Evolutionary conservation across 2,888 invertebrate genomes (phyloP), one percentile per base, ranked within the genome.

Genomic region (Idaea aversata): DNA sequence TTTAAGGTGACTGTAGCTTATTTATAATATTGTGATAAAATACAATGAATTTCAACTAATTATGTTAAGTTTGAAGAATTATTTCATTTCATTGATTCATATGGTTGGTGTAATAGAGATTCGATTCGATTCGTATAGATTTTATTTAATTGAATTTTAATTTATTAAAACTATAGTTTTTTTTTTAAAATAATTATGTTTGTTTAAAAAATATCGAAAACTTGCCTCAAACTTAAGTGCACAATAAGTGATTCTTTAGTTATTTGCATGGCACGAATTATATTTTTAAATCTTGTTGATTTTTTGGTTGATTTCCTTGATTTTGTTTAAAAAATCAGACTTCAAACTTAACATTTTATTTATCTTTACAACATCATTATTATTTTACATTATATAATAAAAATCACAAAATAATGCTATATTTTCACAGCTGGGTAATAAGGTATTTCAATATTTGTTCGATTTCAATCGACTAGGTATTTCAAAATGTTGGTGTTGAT

Each of bases 401-500:
- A 10, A 13, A 47, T 47, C 47, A 6, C 13, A 47, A 47, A 47
- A 47, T 47, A 47, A 47, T 47, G 7, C 7, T 13, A 47, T 47
- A 47, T 10, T 47, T 47, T 47, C 47, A 47, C 47, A 59, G 70
- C 64, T 36, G 68, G 63, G 71, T 72, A 67, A 61, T 73, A 75
- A 76, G 75, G 66, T 71, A 75, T 67, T 67, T 75, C 72, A 75
- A 65, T 38, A 75, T 80, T 82, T 75, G 79, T 80, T 79, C 68
- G 25, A 25, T 25, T 25, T 25, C 25, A 25, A 25, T 25, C 25
- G n/a, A 25, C 25, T 25, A 25, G 25, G 25, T 25, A 25, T 25
- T 25, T 25, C 2, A 25, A 25, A 25, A 25, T 25, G 25, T 25
- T 25, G 25, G 25, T 25, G 1, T 25, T 25, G 25, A 25, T 25